These are phyloP conservation scores for Nibea albiflora DNA, from an alignment of 2,113 vertebrate genomes.

Conservation along the genomic window DNA sequence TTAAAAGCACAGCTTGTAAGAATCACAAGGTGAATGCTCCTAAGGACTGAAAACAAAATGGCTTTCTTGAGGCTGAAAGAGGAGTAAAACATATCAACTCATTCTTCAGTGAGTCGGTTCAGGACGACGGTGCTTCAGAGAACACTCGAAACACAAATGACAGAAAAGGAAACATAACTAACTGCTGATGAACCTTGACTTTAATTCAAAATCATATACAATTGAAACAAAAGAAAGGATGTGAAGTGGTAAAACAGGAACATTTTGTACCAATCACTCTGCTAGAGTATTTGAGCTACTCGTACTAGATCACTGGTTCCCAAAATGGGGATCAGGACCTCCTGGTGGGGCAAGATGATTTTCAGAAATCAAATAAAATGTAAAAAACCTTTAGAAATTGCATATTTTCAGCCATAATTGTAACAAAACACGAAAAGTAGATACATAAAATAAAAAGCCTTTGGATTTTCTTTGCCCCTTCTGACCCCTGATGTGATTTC, in stretches of 20 bases:
- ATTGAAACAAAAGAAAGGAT: background rate
- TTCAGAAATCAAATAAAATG: no score
- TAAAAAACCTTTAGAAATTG: no score
- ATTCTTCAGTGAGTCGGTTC: background rate
- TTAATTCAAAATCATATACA: background rate
- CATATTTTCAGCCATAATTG: no score
- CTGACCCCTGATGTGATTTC: no score
- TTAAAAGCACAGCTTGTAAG: constrained; percentile 51
- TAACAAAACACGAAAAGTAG: no score
- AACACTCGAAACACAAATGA: constrained; percentile 27
- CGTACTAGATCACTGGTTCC: no score
- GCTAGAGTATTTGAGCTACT: no score
- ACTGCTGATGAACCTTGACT: background rate
- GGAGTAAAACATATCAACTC: constrained; percentile 11
- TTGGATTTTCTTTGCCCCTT: no score
- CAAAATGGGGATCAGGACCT: no score
- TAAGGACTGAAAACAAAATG: constrained; percentile 46
- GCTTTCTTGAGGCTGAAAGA: constrained; percentile 25
- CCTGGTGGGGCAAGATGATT: no score
- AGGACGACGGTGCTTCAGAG: background rate
- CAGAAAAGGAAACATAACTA: background rate
- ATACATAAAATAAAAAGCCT: no score
- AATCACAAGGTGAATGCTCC: constrained; percentile 46
- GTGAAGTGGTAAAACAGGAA: background rate
- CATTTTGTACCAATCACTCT: no score